These are phyloP conservation scores for Alethe diademata DNA, from an alignment of 2,113 vertebrate species.

Conservation along the genomic window DNA sequence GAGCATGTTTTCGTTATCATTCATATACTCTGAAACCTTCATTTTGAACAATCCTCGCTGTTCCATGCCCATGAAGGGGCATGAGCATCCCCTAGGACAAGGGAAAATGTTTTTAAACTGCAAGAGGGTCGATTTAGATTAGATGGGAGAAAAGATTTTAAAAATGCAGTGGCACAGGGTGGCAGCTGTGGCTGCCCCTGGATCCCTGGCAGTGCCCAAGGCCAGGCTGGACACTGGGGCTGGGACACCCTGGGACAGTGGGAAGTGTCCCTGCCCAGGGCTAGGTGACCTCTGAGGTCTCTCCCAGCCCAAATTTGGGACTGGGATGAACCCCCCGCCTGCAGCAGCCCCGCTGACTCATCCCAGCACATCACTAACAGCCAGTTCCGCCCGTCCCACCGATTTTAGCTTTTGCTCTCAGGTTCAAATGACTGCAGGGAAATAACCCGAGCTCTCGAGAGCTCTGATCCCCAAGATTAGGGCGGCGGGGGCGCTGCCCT, in stretches of 20 bases:
- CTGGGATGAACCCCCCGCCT: neutral
- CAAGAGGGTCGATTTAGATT: neutral
- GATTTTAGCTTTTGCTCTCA: rapidly evolving
- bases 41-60: rapidly evolving
- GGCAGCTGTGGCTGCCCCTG: neutral
- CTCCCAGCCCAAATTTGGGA: neutral
- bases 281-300: neutral
- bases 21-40: neutral
- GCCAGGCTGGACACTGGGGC: neutral
- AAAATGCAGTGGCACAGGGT: neutral
- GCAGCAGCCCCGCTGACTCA: neutral
- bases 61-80: neutral
- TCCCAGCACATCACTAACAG: neutral
- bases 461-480: constrained; percentile 39
- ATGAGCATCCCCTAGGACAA: rapidly evolving
- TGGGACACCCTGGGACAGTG: too few relatives aligned
- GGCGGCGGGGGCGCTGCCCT: neutral
- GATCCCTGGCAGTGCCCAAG: neutral
- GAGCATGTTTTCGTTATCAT: rapidly evolving
- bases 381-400: neutral
- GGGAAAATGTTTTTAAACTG: neutral
- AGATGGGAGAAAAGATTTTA: neutral
- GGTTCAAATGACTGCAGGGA: neutral
- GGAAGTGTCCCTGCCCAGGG: rapidly evolving
- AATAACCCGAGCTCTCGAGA: neutral